Evolutionary conservation across 2,113 vertebrate genomes (phyloP).

Genomic region (Ursus arctos): DNA sequence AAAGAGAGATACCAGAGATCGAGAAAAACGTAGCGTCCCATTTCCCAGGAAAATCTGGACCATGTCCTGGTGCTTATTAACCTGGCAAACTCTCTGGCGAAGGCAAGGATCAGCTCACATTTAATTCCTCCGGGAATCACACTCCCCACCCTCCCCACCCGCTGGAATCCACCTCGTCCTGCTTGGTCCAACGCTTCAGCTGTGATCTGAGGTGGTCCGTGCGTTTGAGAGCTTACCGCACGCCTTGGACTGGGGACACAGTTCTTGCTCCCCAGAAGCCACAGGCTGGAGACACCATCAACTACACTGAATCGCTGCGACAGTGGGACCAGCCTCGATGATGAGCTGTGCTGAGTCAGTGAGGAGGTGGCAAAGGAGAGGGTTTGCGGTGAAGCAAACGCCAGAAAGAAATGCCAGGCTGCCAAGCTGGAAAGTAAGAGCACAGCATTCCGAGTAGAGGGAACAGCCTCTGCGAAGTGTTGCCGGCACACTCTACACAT

Average conservation of each 20-base stretch:
- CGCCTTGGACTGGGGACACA: too few relatives aligned
- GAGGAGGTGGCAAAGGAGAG: not conserved
- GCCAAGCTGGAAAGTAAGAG: not conserved
- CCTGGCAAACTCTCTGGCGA: not conserved
- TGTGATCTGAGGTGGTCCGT: not conserved
- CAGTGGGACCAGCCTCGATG: not conserved
- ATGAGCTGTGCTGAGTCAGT: not conserved
- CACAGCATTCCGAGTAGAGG: not conserved
- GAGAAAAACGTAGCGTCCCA: not conserved
- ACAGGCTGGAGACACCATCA: not conserved
- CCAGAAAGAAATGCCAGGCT: not conserved
- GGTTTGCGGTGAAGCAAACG: not conserved
- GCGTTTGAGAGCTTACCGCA: fast-evolving
- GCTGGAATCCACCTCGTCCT: not conserved
- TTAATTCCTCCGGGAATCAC: not conserved
- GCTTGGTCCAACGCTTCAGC: not conserved
- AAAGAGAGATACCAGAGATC: not conserved
- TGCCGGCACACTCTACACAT: fast-evolving
- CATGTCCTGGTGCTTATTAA: not conserved
- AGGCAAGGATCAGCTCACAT: not conserved
- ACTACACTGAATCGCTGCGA: not conserved
- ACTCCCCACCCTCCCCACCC: fast-evolving
- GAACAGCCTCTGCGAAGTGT: not conserved
- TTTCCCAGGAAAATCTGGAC: slow-evolving; percentile 21
- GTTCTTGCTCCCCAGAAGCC: not conserved